A percentile compares a stretch with the other conserved stretches of the same genome.
phyloP scores from a whole-genome alignment of 2,797 vertebrate species.

The Hafferia zeledoni region DNA sequence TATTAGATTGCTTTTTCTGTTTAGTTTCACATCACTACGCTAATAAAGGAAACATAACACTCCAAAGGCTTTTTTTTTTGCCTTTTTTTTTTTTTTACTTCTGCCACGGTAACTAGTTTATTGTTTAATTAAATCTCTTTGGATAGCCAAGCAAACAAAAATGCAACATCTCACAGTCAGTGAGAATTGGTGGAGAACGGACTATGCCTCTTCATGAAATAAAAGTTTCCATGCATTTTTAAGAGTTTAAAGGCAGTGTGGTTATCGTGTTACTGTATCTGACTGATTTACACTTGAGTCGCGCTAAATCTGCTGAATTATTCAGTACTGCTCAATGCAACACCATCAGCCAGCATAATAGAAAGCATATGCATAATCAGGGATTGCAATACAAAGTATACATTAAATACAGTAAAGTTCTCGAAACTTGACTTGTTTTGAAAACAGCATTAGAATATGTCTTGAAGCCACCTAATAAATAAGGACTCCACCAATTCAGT shows the following conservation, averaged over 20 bases:
- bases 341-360: conserved; percentile 67
- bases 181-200: not conserved
- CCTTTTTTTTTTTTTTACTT: conserved; percentile 29
- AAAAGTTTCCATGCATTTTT: conserved; percentile 66
- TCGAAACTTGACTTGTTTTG: conserved; percentile 17
- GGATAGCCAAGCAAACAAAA: conserved; percentile 41
- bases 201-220: not conserved
- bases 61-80: conserved; percentile 46
- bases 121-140: conserved; percentile 69
- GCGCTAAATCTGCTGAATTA: conserved; percentile 77
- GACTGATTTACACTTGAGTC: conserved; percentile 74
- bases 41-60: conserved; percentile 78
- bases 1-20: conserved; percentile 83
- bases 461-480: conserved; percentile 19
- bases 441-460: conserved; percentile 8
- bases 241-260: conserved; percentile 67
- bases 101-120: conserved; percentile 46
- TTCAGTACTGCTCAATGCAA: conserved; percentile 70
- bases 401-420: conserved; percentile 56
- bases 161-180: conserved; percentile 27
- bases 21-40: conserved; percentile 78
- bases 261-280: conserved; percentile 72
- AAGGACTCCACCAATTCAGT: not conserved
- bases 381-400: conserved; percentile 59
- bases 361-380: conserved; percentile 66